A percentile compares a stretch with the other conserved stretches of the same genome.
phyloP scores from a whole-genome alignment of 2,113 vertebrate species.

The Gasterosteus aculeatus region DNA sequence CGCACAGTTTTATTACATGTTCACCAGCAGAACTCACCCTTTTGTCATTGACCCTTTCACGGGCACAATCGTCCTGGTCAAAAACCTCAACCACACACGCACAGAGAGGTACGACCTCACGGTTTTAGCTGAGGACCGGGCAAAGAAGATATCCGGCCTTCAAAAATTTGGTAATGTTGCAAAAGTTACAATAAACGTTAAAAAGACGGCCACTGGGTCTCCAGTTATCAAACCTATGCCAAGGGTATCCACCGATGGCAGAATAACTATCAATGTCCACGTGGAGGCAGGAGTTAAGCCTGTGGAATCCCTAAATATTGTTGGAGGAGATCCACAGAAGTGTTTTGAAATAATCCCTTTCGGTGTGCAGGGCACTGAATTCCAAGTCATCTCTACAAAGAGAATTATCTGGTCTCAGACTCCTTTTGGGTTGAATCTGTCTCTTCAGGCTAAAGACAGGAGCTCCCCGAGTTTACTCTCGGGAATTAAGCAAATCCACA shows the following conservation, averaged over 20 bases:
- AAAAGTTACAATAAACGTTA: conserved; percentile 82
- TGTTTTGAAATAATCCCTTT: conserved; percentile 87
- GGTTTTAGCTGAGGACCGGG: conserved; percentile 92
- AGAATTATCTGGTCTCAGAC: conserved; percentile 87
- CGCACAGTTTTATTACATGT: conserved; percentile 89
- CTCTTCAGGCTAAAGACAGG: conserved; percentile 88
- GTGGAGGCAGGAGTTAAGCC: conserved; percentile 81
- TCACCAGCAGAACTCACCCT: conserved; percentile 83
- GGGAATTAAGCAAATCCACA: conserved; percentile 81
- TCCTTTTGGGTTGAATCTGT: conserved; percentile 90
- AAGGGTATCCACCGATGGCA: conserved; percentile 64
- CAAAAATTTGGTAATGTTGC: conserved; percentile 90
- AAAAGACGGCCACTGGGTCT: conserved; percentile 79
- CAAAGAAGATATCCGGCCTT: conserved; percentile 88
- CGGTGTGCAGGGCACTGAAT: conserved; percentile 82
- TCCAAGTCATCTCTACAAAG: conserved; percentile 87
- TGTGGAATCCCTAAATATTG: conserved; percentile 84
- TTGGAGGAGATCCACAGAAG: conserved; percentile 87
- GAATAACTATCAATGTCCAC: conserved; percentile 81
- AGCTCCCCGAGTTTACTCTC: conserved; percentile 83
- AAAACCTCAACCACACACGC: conserved; percentile 86
- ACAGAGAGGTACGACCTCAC: conserved; percentile 85
- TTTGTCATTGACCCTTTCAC: conserved; percentile 91
- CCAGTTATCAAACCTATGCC: conserved; percentile 79
- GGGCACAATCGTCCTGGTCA: conserved; percentile 84